Conservation (phyloP, 2,888 invertebrate genomes). For the Siphlonurus alternatus region DNA sequence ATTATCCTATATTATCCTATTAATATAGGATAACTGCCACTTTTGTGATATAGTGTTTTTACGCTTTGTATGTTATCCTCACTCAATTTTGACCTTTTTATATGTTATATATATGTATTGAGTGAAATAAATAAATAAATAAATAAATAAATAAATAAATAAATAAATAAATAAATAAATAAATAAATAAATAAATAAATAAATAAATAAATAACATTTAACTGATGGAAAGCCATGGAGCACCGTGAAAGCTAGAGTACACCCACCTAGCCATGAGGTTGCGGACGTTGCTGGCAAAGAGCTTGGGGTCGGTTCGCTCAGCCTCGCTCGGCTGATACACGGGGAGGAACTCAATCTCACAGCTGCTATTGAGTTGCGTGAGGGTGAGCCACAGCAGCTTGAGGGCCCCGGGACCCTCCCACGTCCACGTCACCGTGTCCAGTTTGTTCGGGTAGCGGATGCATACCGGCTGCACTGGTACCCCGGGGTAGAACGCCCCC, state of each 20-base stretch:
- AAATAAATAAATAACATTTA: conserved; percentile 22
- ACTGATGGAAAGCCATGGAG: too few relatives aligned
- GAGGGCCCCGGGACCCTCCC: conserved; percentile 81
- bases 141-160: too few relatives aligned
- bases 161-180: too few relatives aligned
- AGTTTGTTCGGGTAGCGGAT: conserved; percentile 78
- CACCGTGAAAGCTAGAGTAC: too few relatives aligned
- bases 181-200: too few relatives aligned
- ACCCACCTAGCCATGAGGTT: conserved; percentile 83
- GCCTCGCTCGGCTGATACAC: conserved; percentile 77
- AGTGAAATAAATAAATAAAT: too few relatives aligned
- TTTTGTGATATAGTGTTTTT: too few relatives aligned
- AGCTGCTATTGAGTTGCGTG: conserved; percentile 70
- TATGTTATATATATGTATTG: too few relatives aligned
- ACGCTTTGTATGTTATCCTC: too few relatives aligned
- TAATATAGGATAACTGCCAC: too few relatives aligned
- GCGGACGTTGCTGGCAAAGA: conserved; percentile 80
- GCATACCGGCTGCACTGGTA: conserved; percentile 88
- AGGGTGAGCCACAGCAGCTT: conserved; percentile 76
- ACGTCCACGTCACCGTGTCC: conserved; percentile 85
- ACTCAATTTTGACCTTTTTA: too few relatives aligned
- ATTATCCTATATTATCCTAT: too few relatives aligned
- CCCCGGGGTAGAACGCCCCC: conserved; percentile 89
- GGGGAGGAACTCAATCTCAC: conserved; percentile 84
- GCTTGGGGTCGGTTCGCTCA: conserved; percentile 69